phyloP scores from a whole-genome alignment of 2,797 vertebrate species.

The Paramormyrops hopkinsi region DNA sequence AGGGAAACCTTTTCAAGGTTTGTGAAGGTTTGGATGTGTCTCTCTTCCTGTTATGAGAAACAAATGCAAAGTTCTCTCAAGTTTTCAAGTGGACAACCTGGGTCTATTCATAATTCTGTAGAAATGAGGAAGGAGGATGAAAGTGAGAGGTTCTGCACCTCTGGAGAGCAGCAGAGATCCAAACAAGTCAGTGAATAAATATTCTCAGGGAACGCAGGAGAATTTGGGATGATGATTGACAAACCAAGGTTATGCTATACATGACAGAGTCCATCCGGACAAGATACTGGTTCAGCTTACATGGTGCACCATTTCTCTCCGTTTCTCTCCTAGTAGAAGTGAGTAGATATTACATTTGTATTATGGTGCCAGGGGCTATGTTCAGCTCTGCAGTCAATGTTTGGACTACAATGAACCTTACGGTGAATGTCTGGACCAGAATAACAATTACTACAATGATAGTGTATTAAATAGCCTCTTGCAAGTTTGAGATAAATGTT shows the following conservation, averaged over 20 bases:
- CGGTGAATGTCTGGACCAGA: background rate
- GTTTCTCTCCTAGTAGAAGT: background rate
- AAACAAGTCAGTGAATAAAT: background rate
- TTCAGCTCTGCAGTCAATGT: background rate
- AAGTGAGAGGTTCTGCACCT: background rate
- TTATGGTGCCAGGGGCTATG: background rate
- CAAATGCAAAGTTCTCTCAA: background rate
- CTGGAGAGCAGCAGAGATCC: background rate
- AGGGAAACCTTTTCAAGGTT: background rate
- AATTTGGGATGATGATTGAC: background rate
- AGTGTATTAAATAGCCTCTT: background rate
- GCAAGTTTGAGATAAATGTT: background rate
- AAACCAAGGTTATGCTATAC: background rate
- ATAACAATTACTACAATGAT: background rate
- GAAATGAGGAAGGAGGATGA: background rate
- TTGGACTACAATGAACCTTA: background rate
- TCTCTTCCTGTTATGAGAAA: background rate
- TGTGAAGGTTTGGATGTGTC: background rate
- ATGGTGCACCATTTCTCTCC: background rate
- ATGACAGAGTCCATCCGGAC: background rate
- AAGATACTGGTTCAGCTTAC: background rate
- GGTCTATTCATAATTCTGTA: background rate
- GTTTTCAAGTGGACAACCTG: background rate
- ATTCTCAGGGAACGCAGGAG: background rate
- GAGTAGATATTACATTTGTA: background rate